Evolutionary conservation across 2,888 invertebrate species (phyloP), one percentile per base, ranked within the genome.

Genomic region (Drosophila greeni): DNA sequence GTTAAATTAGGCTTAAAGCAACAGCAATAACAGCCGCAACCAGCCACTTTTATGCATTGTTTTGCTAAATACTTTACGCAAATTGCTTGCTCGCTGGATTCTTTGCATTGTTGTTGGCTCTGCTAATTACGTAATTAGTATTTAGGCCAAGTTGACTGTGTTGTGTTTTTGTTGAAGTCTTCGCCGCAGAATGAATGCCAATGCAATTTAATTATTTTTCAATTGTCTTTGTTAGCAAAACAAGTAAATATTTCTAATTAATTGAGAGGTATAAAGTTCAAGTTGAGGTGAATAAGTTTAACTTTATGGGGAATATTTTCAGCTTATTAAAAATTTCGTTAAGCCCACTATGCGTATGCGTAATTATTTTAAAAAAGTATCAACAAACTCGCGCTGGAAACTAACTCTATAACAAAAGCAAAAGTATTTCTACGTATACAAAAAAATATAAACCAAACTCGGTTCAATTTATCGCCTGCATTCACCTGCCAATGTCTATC

Each of bases 1-100:
- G 76, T 78, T 78, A 79, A 77, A 77, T 82, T 67, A 70, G 78
- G 81, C 81, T 78, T 82, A 82, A 73, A 72, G 73, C 72, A 73
- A 53, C 72, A 74, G 42, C 72, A 66, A 26, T 34, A 55, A 36
- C 57, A 29, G 29, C 20, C 52, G 57, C 45, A 62, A 61, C 20
- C 49, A 68, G 36, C 49, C 49, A 20, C 49, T 56, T 66, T 58
- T 62, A 20, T 26, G 55, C 65, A 70, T 71, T 75, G 73, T 75
- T 78, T 77, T 60, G 75, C 54, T 75, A 75, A 73, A 75, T 66
- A 70, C 66, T 81, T 61, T 62, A 66, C 64, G 39, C 60, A 74
- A 82, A 80, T 66, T 66, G 67, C 64, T 45, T 57, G 53, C 37
- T 37, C 23, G 8, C 39, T 29, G 29, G 29, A n/a, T 29, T 20